phyloP scores from a whole-genome alignment of 2,888 invertebrate genomes.

The Hemaris fuciformis region DNA sequence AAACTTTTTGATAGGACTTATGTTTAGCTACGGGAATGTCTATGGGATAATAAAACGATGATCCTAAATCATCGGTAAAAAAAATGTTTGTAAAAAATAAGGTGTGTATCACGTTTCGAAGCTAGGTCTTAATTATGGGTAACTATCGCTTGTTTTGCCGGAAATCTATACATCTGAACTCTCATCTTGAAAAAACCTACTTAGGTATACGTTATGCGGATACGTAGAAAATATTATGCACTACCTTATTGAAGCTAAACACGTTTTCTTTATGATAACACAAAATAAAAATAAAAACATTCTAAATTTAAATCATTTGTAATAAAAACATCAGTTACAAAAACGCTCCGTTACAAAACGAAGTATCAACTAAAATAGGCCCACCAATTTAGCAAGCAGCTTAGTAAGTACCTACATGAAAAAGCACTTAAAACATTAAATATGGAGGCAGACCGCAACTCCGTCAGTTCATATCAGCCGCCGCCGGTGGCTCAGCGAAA shows the following conservation, averaged over 20 bases:
- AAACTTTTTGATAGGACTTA: neutral
- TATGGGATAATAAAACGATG: no score
- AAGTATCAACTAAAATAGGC: slow-evolving; percentile 13
- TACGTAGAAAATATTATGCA: no score
- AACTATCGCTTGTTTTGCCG: no score
- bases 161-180: no score
- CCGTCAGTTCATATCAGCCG: slow-evolving; percentile 47
- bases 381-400: slow-evolving; percentile 15
- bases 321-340: neutral
- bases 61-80: no score
- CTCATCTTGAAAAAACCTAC: no score
- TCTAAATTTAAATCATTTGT: neutral
- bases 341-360: slow-evolving; percentile 8
- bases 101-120: no score
- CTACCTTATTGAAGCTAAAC: no score
- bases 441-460: slow-evolving; percentile 52
- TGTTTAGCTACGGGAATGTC: neutral
- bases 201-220: no score
- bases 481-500: slow-evolving; percentile 26
- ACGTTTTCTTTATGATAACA: no score
- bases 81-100: no score
- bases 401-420: slow-evolving; percentile 52
- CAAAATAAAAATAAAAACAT: neutral
- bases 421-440: slow-evolving; percentile 74
- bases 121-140: no score